Evolutionary conservation across 2,797 vertebrate species (phyloP), one percentile per base, ranked within the genome.

Genomic region (Catamblyrhynchus diadema): DNA sequence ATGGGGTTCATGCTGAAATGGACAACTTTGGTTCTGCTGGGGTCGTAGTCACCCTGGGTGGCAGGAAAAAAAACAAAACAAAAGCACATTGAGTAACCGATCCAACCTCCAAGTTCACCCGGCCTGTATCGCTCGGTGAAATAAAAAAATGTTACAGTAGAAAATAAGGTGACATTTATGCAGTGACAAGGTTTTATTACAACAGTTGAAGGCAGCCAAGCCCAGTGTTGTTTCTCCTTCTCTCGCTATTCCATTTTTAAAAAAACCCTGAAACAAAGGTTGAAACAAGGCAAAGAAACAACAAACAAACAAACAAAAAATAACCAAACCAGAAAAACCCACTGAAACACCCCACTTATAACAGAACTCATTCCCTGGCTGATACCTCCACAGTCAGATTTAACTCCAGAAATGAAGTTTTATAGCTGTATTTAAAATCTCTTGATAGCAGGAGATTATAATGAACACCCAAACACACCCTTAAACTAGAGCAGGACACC

Each of bases 1-100:
- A 98, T 96, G 0, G 99, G 99, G 97, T 99, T 99, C 98, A 99
- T 95, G 73, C 98, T 98, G 83, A 99, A 88, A 94, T 99, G 99
- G 65, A 99, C 95, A 72, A 99, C 98, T 88, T 98, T 98, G 90
- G 98, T 99, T 94, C 97, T 98, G 84, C 98, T 97, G 37, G 98
- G 98, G 97, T 99, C 98, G 2, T 99, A 99, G 96, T 98, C 98
- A 6, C 99, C 99, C 99, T 99, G 95, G 1, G 20, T 32, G 61
- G 82, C 18, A 67, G 45, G 56, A 71, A 88, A 88, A 86, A 75
- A 17, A 27, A 3, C 3, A 19, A 30, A 30, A 8, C 28, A 73
- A 50, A 72, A 70, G 28, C 13, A 66, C 33, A 4, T 0, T 69
- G 39, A 94, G 41, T 7, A 54, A 70, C 7, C 14, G 6, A 59